Evolutionary conservation across 2,113 vertebrate species (phyloP), one percentile per base, ranked within the genome.

Genomic region (Hippocampus comes): DNA sequence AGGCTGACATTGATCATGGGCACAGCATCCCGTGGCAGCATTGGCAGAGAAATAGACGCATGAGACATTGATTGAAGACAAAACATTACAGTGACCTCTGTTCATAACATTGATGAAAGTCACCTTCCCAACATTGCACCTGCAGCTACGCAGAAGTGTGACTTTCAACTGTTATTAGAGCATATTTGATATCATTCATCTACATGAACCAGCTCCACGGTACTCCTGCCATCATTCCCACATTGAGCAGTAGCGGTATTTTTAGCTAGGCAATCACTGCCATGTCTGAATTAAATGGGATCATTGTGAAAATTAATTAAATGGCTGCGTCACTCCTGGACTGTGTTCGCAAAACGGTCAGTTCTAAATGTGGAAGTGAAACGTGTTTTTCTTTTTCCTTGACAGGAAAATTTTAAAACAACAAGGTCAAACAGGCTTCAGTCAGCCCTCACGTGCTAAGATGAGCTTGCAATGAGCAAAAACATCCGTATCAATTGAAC

Each of bases 351-450:
- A 79, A 84, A 87, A 84, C 88, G 76, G 67, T 65, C 73, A 55
- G 68, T 84, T 85, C 87, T 85, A 87, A 81, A 85, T 86, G 63
- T 80, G 73, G 83, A 77, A 74, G 68, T 49, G 42, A 78, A 77
- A 67, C 76, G 63, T 49, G 25, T 77, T 79, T 77, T 69, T 60
- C 78, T 78, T 43, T 79, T 80, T 78, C 72, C 60, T 80, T 76
- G 65, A 72, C 73, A 48, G 76, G 9, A 18, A 23, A 70, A 59
- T 80, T 51, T 49, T 70, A 68, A 38, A 48, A 34, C 67, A 12
- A 63, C 76, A 83, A 80, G 67, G 75, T 86, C 83, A 80, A 60
- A 69, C 72, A 51, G 66, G 63, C 72, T 63, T 61, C 12, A 41
- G 60, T 63, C 20, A 55, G 48, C 5, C 15, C 8, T 23, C 18